Conservation (phyloP, 2,888 invertebrate genomes). For the Helleia helle region DNA sequence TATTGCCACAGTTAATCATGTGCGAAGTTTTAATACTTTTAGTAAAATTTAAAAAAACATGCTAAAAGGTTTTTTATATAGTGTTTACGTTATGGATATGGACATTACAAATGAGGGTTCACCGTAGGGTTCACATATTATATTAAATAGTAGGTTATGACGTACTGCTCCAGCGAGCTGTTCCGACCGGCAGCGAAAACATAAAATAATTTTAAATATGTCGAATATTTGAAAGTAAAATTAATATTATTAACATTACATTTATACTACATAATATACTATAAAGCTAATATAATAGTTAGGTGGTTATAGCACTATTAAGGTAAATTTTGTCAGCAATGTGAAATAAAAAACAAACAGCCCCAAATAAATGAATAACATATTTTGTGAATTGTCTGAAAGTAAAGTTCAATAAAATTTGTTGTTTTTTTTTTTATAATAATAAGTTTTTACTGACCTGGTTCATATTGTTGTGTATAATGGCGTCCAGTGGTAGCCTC, state of each 20-base stretch:
- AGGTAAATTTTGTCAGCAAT: no score
- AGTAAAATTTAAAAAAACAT: no score
- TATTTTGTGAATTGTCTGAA: no score
- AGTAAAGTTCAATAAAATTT: no score
- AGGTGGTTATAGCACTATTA: no score
- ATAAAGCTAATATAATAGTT: no score
- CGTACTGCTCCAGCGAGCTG: conserved; percentile 21
- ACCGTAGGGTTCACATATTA: background rate
- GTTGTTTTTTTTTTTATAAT: background rate
- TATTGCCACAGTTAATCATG: no score
- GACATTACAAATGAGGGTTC: conserved; percentile 7
- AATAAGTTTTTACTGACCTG: conserved; percentile 64
- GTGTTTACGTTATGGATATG: conserved; percentile 5
- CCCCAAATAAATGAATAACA: no score
- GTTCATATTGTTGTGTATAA: conserved; percentile 80
- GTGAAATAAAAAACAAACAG: no score
- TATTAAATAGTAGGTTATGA: conserved; percentile 10
- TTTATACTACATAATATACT: no score
- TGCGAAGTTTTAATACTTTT: no score
- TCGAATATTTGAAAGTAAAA: background rate
- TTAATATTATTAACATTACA: background rate
- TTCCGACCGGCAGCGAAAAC: conserved; percentile 19
- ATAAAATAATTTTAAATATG: background rate
- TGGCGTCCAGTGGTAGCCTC: conserved; percentile 82
- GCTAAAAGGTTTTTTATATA: no score